Base-by-base conservation (phyloP, 2,113 vertebrate genomes). In the Sorex araneus region DNA sequence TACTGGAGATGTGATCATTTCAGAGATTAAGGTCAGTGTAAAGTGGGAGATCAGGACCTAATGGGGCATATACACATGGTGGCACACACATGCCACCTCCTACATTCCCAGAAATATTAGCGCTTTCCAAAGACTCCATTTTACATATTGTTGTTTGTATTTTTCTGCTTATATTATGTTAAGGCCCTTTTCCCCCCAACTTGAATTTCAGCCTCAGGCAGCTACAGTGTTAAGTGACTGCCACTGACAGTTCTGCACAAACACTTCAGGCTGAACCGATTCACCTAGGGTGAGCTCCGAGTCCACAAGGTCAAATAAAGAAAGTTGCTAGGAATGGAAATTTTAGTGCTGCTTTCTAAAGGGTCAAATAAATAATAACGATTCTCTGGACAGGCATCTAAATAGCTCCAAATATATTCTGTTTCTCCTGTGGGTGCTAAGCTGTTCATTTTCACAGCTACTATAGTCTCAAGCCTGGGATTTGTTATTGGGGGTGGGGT, bases 161-260 rank as follows among this genome's bases (percentile, higher is more conserved):
- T 87, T 82, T 36, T 77, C 30, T 71, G 87, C 64, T 43, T 30
- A 63, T n/a, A 27, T 21, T 84, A 43, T 71, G 25, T 13, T 85
- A 57, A 80, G 25, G 0, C 30, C 75, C 76, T 79, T 54, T 85
- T 67, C 18, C 32, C 15, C 28, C 21, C 1, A 77, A 36, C 32
- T 75, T 34, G 32, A 19, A 73, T n/a, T 32, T 12, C 34, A 32
- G 36, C 63, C 11, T 84, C 3, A 23, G 2, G 34, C 40, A 85
- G n/a, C n/a, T 76, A 4, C 32, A 73, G 6, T 47, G n/a, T 80
- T 66, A 54, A 94, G 85, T 30, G 91, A 66, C 30, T 80, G 19
- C 25, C n/a, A 36, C 7, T 28, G 69, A 77, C 50, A 67, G 4
- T 76, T n/a, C 67, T 47, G 32, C 8, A 76, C 40, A 76, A 81